A percentile compares a stretch with the other conserved stretches of the same genome.
Conservation (phyloP, 2,888 invertebrate species). For the Synanthedon myopaeformis region DNA sequence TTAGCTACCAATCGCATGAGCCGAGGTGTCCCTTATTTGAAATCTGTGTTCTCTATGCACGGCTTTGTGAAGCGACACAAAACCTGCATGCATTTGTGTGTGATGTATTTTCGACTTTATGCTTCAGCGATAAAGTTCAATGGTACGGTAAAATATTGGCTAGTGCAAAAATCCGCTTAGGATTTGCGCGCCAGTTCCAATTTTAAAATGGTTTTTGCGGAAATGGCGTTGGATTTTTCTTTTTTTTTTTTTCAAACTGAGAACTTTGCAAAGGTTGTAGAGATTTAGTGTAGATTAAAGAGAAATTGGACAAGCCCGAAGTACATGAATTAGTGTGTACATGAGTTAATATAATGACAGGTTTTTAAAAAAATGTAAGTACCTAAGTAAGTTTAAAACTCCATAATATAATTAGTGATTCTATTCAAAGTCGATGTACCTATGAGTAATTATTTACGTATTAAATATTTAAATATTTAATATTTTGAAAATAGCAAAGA, state of each 20-base stretch:
- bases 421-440: too few relatives aligned
- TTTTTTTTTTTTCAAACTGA: conserved; percentile 7
- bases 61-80: conserved; percentile 21
- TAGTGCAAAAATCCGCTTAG: conserved; percentile 45
- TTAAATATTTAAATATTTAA: too few relatives aligned
- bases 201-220: conserved; percentile 53
- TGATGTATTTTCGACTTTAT: conserved; percentile 15
- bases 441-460: too few relatives aligned
- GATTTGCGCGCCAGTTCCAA: conserved; percentile 41
- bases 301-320: conserved; percentile 7
- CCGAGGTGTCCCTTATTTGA: conserved; percentile 42
- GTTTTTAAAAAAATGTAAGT: too few relatives aligned
- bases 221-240: conserved; percentile 30
- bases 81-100: background rate
- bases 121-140: conserved; percentile 4
- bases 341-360: too few relatives aligned
- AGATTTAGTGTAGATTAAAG: conserved; percentile 11
- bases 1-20: conserved; percentile 36
- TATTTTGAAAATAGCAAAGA: too few relatives aligned
- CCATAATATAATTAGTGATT: too few relatives aligned
- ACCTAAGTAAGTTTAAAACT: too few relatives aligned
- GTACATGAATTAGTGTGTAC: too few relatives aligned
- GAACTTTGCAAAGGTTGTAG: conserved; percentile 14
- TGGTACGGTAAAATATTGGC: conserved; percentile 15
- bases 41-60: conserved; percentile 51